These are phyloP conservation scores for Menidia beryllina DNA, from an alignment of 2,113 vertebrate genomes.

Conservation along the genomic window DNA sequence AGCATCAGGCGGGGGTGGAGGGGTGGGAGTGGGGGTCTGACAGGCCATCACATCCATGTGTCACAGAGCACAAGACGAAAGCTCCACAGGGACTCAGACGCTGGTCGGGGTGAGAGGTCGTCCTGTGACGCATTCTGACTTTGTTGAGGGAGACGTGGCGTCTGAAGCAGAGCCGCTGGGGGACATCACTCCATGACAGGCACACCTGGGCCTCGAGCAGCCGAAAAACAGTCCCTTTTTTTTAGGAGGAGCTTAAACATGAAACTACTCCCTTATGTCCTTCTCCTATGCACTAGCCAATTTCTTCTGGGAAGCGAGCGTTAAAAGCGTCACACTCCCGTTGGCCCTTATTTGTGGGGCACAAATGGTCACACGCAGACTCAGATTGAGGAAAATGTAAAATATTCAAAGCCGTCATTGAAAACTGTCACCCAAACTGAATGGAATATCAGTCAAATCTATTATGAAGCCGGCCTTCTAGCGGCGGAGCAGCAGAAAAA, in stretches of 20 bases:
- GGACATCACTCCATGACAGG: conserved; percentile 39
- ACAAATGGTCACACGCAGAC: background rate
- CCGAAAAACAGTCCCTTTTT: background rate
- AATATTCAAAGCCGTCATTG: background rate
- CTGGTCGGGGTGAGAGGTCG: conserved; percentile 48
- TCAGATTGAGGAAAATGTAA: background rate
- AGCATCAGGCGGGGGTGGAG: conserved; percentile 3
- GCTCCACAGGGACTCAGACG: conserved; percentile 42
- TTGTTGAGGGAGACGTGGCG: conserved; percentile 13
- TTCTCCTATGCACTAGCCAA: background rate
- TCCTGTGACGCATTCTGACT: conserved; percentile 41
- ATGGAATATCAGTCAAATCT: background rate
- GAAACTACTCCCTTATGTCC: background rate
- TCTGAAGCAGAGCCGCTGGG: conserved; percentile 10
- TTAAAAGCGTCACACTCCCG: background rate
- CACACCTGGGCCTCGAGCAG: conserved; percentile 33
- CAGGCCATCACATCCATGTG: conserved; percentile 63
- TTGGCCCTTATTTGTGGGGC: background rate
- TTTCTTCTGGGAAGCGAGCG: background rate
- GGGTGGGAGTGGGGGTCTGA: conserved; percentile 43
- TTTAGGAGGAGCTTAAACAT: background rate
- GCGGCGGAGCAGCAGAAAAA: background rate
- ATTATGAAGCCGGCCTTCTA: background rate
- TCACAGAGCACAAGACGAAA: conserved; percentile 44
- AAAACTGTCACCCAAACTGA: background rate